phyloP scores from a whole-genome alignment of 1,140 invertebrate species.

The Euwallacea fornicatus region DNA sequence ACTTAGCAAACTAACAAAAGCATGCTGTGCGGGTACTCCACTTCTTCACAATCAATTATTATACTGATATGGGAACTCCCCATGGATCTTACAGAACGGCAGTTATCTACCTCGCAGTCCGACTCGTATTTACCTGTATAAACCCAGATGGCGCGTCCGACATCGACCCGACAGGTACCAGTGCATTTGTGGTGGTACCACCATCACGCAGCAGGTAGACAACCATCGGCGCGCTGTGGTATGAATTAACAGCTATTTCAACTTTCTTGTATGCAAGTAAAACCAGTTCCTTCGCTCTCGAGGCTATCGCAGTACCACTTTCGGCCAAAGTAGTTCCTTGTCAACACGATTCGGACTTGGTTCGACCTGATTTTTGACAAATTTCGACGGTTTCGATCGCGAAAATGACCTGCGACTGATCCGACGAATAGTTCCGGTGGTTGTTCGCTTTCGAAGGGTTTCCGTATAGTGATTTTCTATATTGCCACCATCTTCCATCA shows the following conservation, averaged over 20 bases:
- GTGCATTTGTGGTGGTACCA: neutral
- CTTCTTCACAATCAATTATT: too few relatives aligned
- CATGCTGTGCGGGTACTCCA: too few relatives aligned
- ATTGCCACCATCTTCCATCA: neutral
- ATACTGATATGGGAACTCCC: too few relatives aligned
- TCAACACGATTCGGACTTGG: slow-evolving; percentile 21
- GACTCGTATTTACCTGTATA: too few relatives aligned
- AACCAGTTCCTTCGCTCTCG: slow-evolving; percentile 37
- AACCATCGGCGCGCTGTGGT: slow-evolving; percentile 28
- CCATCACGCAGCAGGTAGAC: slow-evolving; percentile 15
- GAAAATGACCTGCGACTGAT: slow-evolving; percentile 30
- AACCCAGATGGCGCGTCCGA: too few relatives aligned
- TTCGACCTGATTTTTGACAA: slow-evolving; percentile 21
- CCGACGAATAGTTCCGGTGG: neutral
- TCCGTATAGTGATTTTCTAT: neutral
- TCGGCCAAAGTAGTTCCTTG: slow-evolving; percentile 31
- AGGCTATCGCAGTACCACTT: slow-evolving; percentile 39
- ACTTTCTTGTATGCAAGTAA: slow-evolving; percentile 37
- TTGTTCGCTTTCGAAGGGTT: slow-evolving; percentile 13
- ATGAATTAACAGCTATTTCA: slow-evolving; percentile 38
- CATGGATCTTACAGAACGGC: too few relatives aligned
- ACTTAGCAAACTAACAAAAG: too few relatives aligned
- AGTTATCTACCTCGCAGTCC: too few relatives aligned
- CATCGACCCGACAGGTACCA: too few relatives aligned
- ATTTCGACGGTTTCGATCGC: slow-evolving; percentile 17